These are phyloP conservation scores for Pseudoips prasinana DNA, from an alignment of 2,888 invertebrate species.

Conservation along the genomic window DNA sequence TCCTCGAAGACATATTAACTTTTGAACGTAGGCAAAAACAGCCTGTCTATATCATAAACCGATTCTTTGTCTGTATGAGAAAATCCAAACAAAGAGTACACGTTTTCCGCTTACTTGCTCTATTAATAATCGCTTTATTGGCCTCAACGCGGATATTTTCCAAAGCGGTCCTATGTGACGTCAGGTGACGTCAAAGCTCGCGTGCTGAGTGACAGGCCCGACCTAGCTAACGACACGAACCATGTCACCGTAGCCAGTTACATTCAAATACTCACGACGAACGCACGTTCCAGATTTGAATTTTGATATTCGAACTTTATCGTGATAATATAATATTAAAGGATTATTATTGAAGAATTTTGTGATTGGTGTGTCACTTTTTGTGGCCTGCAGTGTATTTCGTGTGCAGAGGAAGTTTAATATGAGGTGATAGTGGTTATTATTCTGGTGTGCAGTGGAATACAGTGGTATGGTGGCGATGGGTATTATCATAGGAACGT, in stretches of 20 bases:
- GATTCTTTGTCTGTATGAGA: too few species aligned
- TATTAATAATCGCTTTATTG: constrained; percentile 27
- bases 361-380: constrained; percentile 14
- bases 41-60: too few species aligned
- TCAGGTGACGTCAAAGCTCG: constrained; percentile 31
- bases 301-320: constrained; percentile 20
- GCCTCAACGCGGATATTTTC: constrained; percentile 19
- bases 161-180: constrained; percentile 25
- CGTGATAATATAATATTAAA: constrained; percentile 5
- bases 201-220: constrained; percentile 32
- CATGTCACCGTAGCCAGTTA: constrained; percentile 27
- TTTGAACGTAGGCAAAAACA: too few species aligned
- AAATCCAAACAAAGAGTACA: too few species aligned
- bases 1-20: too few species aligned
- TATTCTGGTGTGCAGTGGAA: not conserved
- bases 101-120: constrained; percentile 12
- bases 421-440: constrained; percentile 26
- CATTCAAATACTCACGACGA: constrained; percentile 16
- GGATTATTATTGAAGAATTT: too few species aligned
- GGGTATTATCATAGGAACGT: constrained; percentile 88
- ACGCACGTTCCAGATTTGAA: constrained; percentile 18
- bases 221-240: constrained; percentile 17
- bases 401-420: constrained; percentile 1
- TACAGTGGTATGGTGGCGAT: constrained; percentile 67
- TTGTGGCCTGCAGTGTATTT: constrained; percentile 19